Conservation (phyloP, 2,797 vertebrate genomes). For the Danio albolineatus region DNA sequence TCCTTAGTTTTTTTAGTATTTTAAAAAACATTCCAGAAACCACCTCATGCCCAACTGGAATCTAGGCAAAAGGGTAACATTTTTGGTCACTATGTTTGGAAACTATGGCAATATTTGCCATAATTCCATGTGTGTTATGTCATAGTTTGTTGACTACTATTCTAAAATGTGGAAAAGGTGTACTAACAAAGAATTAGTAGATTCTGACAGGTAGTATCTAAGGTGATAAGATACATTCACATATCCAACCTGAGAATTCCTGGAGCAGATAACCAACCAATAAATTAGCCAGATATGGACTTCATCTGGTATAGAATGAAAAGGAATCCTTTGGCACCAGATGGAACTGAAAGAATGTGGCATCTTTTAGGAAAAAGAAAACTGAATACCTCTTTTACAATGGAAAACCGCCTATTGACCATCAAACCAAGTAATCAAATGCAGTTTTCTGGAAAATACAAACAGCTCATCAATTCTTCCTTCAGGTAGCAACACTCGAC, state of each 20-base stretch:
- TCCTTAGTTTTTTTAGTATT: neutral
- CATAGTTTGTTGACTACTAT: neutral
- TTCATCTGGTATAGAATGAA: constrained; percentile 34
- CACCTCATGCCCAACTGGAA: neutral
- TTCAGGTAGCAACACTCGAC: constrained; percentile 56
- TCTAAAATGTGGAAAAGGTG: neutral
- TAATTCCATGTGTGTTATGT: neutral
- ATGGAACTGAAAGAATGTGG: constrained; percentile 49
- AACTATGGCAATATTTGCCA: neutral
- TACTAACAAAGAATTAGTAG: constrained; percentile 1
- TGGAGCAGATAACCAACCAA: constrained; percentile 23
- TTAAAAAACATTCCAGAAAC: neutral
- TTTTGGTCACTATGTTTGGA: neutral
- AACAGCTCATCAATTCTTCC: constrained; percentile 67
- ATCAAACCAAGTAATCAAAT: constrained; percentile 63
- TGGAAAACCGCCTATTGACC: constrained; percentile 68
- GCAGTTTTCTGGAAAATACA: constrained; percentile 67
- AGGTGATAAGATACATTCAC: constrained; percentile 12
- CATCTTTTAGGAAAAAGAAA: constrained; percentile 55
- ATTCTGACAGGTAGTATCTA: neutral
- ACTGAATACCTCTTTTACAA: constrained; percentile 67
- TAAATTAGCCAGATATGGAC: constrained; percentile 3
- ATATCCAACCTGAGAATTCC: constrained; percentile 1
- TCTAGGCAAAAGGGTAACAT: neutral
- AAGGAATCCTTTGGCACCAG: constrained; percentile 21